These are phyloP conservation scores for Tragopan temminckii DNA, from an alignment of 2,797 vertebrate species.

Conservation along the genomic window DNA sequence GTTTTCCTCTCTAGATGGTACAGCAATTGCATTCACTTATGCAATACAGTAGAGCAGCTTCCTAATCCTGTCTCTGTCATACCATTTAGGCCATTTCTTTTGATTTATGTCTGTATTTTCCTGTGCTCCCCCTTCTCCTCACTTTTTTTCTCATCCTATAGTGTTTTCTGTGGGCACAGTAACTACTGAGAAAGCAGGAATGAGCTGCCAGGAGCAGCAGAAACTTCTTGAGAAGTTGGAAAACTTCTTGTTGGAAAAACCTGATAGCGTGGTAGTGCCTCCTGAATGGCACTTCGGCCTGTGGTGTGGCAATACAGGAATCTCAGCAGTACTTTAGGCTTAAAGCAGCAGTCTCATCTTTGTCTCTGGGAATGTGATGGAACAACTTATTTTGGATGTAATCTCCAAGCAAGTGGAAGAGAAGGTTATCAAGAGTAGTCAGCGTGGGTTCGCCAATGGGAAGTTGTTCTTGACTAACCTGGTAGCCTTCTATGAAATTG, in stretches of 20 bases:
- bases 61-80: not conserved
- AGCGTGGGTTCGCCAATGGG: no score
- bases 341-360: not conserved
- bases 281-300: not conserved
- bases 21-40: not conserved
- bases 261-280: not conserved
- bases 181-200: not conserved
- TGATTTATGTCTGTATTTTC: not conserved
- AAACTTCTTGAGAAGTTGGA: constrained; percentile 17
- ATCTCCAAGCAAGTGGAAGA: no score
- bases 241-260: not conserved
- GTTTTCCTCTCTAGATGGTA: not conserved
- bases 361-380: not conserved
- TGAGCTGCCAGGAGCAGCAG: not conserved
- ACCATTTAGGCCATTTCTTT: not conserved
- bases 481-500: no score
- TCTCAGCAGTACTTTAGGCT: not conserved
- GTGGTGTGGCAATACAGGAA: not conserved
- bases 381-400: no score
- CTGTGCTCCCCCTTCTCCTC: not conserved
- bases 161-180: constrained; percentile 27
- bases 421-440: no score
- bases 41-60: not conserved
- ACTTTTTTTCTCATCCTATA: not conserved
- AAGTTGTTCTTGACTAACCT: no score